phyloP scores from a whole-genome alignment of 2,797 vertebrate species.

The Sylvilagus floridanus region DNA sequence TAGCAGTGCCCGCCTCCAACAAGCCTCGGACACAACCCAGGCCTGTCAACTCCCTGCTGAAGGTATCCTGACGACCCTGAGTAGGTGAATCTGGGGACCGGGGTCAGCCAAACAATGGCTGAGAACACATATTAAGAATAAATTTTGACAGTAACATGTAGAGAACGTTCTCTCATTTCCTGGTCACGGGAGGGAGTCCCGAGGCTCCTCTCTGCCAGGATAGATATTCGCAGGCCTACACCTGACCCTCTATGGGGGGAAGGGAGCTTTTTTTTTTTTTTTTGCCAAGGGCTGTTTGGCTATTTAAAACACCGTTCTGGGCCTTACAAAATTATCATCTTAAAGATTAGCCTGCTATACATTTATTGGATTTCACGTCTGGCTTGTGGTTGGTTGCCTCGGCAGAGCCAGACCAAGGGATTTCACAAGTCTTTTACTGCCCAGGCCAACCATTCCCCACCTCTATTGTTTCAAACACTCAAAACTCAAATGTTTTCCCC shows the following conservation, averaged over 20 bases:
- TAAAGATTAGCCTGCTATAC: too few relatives aligned
- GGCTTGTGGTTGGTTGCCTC: too few relatives aligned
- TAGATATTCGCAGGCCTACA: background rate
- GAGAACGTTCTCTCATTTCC: conserved; percentile 32
- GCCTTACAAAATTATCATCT: too few relatives aligned
- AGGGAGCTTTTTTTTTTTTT: too few relatives aligned
- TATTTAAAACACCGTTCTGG: too few relatives aligned
- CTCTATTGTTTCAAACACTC: background rate
- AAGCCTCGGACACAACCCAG: conserved; percentile 36
- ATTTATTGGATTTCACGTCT: too few relatives aligned
- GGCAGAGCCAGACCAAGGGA: too few relatives aligned
- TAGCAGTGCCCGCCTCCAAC: background rate
- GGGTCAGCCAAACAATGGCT: conserved; percentile 13
- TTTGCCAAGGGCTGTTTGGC: too few relatives aligned
- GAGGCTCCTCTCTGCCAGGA: background rate
- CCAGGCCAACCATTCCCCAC: too few relatives aligned
- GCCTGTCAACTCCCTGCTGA: background rate
- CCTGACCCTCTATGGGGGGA: background rate
- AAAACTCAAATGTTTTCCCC: background rate
- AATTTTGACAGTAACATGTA: conserved; percentile 58
- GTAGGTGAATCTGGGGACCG: background rate
- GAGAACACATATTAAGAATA: conserved; percentile 35
- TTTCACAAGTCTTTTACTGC: too few relatives aligned
- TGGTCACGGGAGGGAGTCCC: background rate
- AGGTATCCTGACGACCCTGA: background rate